Percentiles rank a stretch among this genome's conserved stretches.
Conservation (phyloP, 2,888 invertebrate species). For the Uloborus plumipes region DNA sequence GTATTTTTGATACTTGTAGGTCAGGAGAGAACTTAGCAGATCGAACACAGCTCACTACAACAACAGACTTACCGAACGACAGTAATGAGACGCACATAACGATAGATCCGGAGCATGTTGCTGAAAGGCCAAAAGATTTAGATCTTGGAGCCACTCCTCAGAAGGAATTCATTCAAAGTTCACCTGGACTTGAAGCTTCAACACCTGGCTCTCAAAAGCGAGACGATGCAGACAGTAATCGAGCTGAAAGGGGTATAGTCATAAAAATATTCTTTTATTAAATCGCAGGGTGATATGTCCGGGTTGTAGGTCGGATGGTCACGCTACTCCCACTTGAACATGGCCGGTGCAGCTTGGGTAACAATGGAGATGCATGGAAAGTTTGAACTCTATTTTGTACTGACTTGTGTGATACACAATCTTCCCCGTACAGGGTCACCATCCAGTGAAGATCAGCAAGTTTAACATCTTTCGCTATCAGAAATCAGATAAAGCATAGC, state of each 20-base stretch:
- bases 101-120: slow-evolving; percentile 39
- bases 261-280: no score
- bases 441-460: no score
- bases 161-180: not conserved
- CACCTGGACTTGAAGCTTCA: slow-evolving; percentile 21
- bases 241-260: slow-evolving; percentile 50
- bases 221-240: slow-evolving; percentile 52
- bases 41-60: slow-evolving; percentile 41
- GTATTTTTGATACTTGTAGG: slow-evolving; percentile 1
- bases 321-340: no score
- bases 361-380: no score
- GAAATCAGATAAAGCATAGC: no score
- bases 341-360: no score
- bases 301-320: no score
- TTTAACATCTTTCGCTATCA: no score
- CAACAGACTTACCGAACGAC: slow-evolving; percentile 43
- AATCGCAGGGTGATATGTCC: no score
- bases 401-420: no score
- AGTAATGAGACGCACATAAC: slow-evolving; percentile 52
- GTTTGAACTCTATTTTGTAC: no score
- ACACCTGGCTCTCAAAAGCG: slow-evolving; percentile 37
- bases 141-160: slow-evolving; percentile 19
- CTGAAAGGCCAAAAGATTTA: slow-evolving; percentile 29
- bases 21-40: slow-evolving; percentile 52
- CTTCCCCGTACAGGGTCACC: no score